phyloP scores from a whole-genome alignment of 2,888 invertebrate genomes.

The Cephus spinipes region DNA sequence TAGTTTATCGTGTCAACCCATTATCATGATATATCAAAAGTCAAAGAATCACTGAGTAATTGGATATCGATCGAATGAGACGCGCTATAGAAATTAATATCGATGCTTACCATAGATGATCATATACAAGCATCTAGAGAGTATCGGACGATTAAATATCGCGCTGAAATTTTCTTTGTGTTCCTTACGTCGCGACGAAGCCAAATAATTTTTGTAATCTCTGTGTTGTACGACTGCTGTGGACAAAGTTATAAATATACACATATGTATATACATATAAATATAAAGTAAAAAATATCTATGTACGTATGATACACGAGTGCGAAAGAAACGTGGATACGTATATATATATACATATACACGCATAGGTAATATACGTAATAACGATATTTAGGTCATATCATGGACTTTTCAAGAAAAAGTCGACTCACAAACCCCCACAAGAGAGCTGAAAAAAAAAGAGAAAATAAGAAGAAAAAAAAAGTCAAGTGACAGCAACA shows the following conservation, averaged over 20 bases:
- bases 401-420: not conserved
- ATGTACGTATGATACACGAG: constrained; percentile 27
- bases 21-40: not conserved
- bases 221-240: constrained; percentile 41
- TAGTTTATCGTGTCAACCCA: not conserved
- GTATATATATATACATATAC: constrained; percentile 8
- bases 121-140: not conserved
- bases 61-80: not conserved
- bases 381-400: not conserved
- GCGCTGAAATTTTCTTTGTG: constrained; percentile 16
- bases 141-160: not conserved
- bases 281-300: constrained; percentile 42
- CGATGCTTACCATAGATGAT: not conserved
- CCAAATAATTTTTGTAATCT: constrained; percentile 41
- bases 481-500: not conserved
- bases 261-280: constrained; percentile 30
- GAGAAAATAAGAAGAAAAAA: not conserved
- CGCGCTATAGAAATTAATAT: not conserved
- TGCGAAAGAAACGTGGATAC: not conserved
- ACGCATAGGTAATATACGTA: constrained; percentile 7
- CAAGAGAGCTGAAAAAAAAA: not conserved
- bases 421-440: not conserved
- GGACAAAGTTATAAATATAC: constrained; percentile 40
- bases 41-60: not conserved
- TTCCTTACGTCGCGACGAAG: constrained; percentile 33